Evolutionary conservation across 2,797 vertebrate genomes (phyloP).

Genomic region (Chelon labrosus): DNA sequence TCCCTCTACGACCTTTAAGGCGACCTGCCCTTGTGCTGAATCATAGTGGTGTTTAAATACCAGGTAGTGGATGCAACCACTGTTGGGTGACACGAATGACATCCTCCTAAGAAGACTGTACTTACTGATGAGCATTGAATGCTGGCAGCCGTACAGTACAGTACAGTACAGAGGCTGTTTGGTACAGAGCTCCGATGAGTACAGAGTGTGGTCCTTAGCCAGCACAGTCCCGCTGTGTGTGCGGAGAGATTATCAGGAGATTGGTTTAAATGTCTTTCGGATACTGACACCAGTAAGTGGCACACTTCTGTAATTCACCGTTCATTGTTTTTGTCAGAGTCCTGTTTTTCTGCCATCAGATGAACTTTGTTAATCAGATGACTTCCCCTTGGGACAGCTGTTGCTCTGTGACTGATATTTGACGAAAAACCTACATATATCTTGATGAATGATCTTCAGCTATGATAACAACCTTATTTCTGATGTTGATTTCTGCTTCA

Average conservation of each 20-base stretch:
- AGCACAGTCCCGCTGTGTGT: background rate
- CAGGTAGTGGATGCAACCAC: background rate
- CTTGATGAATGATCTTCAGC: too few relatives aligned
- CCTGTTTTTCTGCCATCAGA: slow-evolving; percentile 13
- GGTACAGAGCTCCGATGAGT: background rate
- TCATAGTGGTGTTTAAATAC: slow-evolving; percentile 12
- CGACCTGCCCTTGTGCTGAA: slow-evolving; percentile 11
- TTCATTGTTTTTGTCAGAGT: background rate
- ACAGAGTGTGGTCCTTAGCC: background rate
- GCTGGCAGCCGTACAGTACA: background rate
- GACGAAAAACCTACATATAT: too few relatives aligned
- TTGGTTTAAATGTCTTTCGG: background rate
- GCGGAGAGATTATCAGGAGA: background rate
- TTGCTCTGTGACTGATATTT: slow-evolving; percentile 1
- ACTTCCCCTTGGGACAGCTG: slow-evolving; percentile 25
- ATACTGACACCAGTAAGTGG: background rate
- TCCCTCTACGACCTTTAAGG: slow-evolving; percentile 3
- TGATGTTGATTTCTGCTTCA: slow-evolving; percentile 3
- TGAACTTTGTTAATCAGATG: background rate
- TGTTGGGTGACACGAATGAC: slow-evolving; percentile 15
- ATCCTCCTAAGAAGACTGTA: background rate
- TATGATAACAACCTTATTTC: background rate
- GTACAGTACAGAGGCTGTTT: background rate
- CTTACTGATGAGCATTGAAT: background rate
- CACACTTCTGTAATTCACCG: slow-evolving; percentile 1